Conservation (phyloP, 2,888 invertebrate species). For the Cheilosia vulpina region DNA sequence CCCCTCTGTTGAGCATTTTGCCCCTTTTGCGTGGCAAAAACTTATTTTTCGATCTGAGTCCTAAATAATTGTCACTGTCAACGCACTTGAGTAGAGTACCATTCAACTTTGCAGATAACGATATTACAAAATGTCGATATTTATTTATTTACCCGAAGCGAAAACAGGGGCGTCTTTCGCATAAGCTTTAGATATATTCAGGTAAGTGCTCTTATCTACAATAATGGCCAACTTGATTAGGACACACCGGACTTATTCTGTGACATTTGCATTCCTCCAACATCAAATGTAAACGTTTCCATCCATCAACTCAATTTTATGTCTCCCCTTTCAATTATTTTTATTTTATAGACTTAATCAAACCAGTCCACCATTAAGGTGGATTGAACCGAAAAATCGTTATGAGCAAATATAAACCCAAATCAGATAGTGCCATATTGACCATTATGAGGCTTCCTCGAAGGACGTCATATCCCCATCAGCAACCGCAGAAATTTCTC, state of each 20-base stretch:
- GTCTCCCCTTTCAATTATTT: not conserved
- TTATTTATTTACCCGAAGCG: too few relatives aligned
- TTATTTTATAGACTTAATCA: not conserved
- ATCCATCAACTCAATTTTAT: too few relatives aligned
- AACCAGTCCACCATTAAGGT: not conserved
- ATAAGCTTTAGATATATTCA: too few relatives aligned
- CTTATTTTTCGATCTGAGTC: too few relatives aligned
- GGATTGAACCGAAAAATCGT: not conserved
- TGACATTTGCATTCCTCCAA: not conserved
- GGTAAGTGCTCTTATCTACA: too few relatives aligned
- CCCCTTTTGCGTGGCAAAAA: too few relatives aligned
- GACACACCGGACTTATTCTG: not conserved
- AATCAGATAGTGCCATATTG: slow-evolving; percentile 19
- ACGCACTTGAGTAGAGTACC: too few relatives aligned
- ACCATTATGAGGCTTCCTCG: slow-evolving; percentile 17
- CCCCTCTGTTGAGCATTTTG: too few relatives aligned
- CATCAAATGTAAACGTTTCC: not conserved
- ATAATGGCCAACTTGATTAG: not conserved
- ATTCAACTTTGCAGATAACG: too few relatives aligned
- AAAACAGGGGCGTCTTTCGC: too few relatives aligned
- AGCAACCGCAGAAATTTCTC: slow-evolving; percentile 10
- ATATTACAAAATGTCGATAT: too few relatives aligned
- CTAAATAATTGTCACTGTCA: too few relatives aligned
- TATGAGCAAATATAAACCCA: slow-evolving; percentile 5
- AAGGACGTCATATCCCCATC: not conserved